Conservation (phyloP, 2,113 vertebrate genomes). For the Pristiophorus japonicus region DNA sequence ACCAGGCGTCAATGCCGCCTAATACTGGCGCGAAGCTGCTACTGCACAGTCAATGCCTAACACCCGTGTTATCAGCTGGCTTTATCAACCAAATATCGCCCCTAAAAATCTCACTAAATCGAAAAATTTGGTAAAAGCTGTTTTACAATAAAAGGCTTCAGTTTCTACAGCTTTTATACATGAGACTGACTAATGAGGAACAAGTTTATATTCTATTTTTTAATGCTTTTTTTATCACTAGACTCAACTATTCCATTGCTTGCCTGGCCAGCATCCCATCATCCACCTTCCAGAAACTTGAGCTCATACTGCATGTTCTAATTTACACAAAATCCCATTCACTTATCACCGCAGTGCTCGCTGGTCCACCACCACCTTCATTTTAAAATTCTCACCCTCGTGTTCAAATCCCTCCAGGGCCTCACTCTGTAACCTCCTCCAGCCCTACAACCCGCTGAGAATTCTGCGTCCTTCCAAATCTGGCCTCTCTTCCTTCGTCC, state of each 20-base stretch:
- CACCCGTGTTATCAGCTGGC: too few species aligned
- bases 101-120: neutral
- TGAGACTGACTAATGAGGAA: neutral
- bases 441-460: neutral
- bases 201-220: neutral
- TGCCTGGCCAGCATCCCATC: neutral
- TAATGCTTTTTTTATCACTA: neutral
- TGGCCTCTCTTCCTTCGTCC: neutral
- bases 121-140: neutral
- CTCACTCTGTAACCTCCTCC: neutral
- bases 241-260: neutral
- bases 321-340: too few species aligned
- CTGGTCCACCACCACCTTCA: neutral
- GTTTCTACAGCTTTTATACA: neutral
- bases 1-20: too few species aligned
- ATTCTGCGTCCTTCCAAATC: neutral
- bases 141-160: neutral
- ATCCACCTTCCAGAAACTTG: neutral
- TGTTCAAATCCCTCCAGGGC: neutral
- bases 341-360: neutral
- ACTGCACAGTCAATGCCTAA: too few species aligned
- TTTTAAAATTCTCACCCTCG: neutral
- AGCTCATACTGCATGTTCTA: neutral
- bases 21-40: too few species aligned
- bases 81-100: too few species aligned